Conservation (phyloP, 2,113 vertebrate genomes). For the Sphyrna mokarran region DNA sequence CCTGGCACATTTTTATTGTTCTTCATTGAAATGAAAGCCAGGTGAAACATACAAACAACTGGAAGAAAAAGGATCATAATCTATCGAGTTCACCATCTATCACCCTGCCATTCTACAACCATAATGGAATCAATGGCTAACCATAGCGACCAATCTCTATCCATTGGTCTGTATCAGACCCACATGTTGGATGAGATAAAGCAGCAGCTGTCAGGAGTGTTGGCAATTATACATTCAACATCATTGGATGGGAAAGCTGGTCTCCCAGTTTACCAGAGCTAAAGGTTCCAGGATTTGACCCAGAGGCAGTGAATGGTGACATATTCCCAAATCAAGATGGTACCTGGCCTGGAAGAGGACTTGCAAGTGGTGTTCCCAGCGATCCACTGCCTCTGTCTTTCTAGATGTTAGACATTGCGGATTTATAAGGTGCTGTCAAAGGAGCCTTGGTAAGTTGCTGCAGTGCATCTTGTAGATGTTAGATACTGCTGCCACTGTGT, state of each 20-base stretch:
- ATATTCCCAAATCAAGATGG: too few relatives aligned
- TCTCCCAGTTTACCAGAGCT: neutral
- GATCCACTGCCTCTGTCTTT: too few relatives aligned
- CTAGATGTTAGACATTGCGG: too few relatives aligned
- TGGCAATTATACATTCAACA: neutral
- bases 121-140: neutral
- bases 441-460: too few relatives aligned
- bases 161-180: neutral
- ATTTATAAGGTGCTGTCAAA: too few relatives aligned
- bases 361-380: too few relatives aligned
- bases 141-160: neutral
- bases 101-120: neutral
- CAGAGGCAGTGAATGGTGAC: too few relatives aligned
- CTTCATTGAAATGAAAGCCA: neutral
- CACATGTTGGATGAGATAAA: neutral
- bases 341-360: too few relatives aligned
- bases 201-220: neutral
- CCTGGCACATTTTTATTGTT: neutral
- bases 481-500: too few relatives aligned
- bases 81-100: neutral
- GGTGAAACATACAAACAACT: neutral
- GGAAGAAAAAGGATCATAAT: too few relatives aligned
- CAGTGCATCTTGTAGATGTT: too few relatives aligned
- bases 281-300: too few relatives aligned
- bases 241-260: neutral